These are phyloP conservation scores for Bombyx huttoni DNA, from an alignment of 2,888 invertebrate genomes.

Conservation along the genomic window DNA sequence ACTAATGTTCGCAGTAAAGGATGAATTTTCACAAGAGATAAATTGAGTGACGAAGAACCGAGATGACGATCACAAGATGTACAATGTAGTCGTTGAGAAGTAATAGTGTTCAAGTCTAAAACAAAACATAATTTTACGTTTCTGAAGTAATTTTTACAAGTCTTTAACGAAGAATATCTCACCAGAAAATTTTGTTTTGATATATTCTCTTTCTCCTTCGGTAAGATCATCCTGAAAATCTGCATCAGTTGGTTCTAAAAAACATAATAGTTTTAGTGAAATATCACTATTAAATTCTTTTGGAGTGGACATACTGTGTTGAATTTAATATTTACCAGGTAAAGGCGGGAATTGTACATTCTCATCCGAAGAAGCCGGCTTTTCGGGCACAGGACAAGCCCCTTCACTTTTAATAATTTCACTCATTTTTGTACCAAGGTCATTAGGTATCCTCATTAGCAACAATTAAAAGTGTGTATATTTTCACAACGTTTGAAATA, in stretches of 20 bases:
- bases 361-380: slow-evolving; percentile 43
- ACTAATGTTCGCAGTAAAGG: slow-evolving; percentile 81
- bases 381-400: slow-evolving; percentile 33
- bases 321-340: slow-evolving; percentile 30
- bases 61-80: slow-evolving; percentile 82
- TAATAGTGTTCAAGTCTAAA: slow-evolving; percentile 73
- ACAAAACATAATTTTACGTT: neutral
- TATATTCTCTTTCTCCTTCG: slow-evolving; percentile 67
- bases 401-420: slow-evolving; percentile 36
- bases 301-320: neutral
- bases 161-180: slow-evolving; percentile 1
- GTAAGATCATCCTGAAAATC: slow-evolving; percentile 70
- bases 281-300: no score
- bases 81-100: slow-evolving; percentile 77
- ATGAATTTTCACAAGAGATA: slow-evolving; percentile 78
- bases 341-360: slow-evolving; percentile 56
- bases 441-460: neutral
- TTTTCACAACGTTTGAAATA: neutral
- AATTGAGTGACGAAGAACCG: slow-evolving; percentile 77
- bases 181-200: slow-evolving; percentile 63
- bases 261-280: neutral
- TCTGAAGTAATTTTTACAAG: neutral
- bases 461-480: neutral
- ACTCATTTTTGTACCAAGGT: slow-evolving; percentile 28
- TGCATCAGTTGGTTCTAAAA: slow-evolving; percentile 49